Base-by-base conservation (phyloP, 2,113 vertebrate genomes). In the Cairina moschata region DNA sequence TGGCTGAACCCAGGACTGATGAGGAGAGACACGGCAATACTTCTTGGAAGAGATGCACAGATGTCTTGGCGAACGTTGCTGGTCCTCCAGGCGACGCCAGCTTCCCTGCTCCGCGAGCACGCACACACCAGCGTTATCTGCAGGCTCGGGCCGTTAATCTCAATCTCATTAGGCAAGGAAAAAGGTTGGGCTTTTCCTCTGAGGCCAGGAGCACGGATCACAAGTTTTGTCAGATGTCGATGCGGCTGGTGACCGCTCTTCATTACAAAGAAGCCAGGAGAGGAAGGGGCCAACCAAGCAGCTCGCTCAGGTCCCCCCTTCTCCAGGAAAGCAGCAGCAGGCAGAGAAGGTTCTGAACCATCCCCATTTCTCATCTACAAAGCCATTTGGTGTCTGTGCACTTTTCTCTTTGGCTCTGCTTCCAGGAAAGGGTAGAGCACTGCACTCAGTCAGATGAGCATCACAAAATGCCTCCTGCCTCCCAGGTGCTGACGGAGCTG, bases 101-200 rank as follows among this genome's bases (percentile, higher is more conserved):
- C 67, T 40, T 44, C 31, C 71, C 82, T 40, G 60, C 55, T 56
- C 80, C 4, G 2, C 42, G 63, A 38, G 60, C 68, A 77, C 1
- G 2, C 78, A 77, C 69, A 58, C 71, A 17, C 60, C 54, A 69
- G n/a, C 82, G 17, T 67, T 68, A 83, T 68, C 67, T 86, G 76
- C 80, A 89, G 83, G 76, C 81, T 25, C 8, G 38, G 65, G 42
- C 77, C 63, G 31, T 92, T 90, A 34, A 96, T 91, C 95, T 93
- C 80, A 14, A 66, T 52, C 90, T 83, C 29, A 44, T 74, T 42
- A 86, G 42, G n/a, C 20, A 50, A 42, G 8, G 32, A 62, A 78
- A 67, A 46, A 36, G 26, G 38, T 31, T 76, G 44, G 79, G 76
- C 69, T 88, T 79, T 76, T 72, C 77, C 80, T 95, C 74, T n/a